A percentile compares a stretch with the other conserved stretches of the same genome.
phyloP scores from a whole-genome alignment of 2,888 invertebrate species.

The Agrotis clavis region DNA sequence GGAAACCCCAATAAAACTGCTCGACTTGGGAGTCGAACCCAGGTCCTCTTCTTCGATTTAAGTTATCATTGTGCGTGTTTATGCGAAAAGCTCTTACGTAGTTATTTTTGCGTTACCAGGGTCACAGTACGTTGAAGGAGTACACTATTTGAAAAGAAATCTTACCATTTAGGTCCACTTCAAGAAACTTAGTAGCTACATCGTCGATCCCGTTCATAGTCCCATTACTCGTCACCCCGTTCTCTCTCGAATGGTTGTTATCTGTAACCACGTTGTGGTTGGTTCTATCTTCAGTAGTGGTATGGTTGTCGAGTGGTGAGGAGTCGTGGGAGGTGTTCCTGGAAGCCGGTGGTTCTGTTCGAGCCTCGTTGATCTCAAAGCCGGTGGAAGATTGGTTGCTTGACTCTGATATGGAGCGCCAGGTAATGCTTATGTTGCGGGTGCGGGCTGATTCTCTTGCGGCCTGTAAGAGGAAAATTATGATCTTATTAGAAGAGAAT shows the following conservation, averaged over 20 bases:
- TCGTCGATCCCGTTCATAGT: conserved; percentile 76
- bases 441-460: conserved; percentile 79
- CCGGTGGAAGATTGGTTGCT: conserved; percentile 87
- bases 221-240: conserved; percentile 69
- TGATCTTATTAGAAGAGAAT: too few species aligned
- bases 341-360: conserved; percentile 66
- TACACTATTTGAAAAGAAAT: background rate
- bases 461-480: conserved; percentile 68
- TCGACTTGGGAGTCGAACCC: too few species aligned
- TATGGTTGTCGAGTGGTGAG: conserved; percentile 73
- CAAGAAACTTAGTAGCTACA: conserved; percentile 81
- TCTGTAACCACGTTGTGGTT: conserved; percentile 71
- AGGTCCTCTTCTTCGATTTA: too few species aligned
- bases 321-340: conserved; percentile 69
- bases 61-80: background rate
- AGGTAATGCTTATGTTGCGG: conserved; percentile 88
- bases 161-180: conserved; percentile 87
- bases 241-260: conserved; percentile 64
- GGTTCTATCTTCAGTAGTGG: conserved; percentile 69
- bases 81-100: background rate
- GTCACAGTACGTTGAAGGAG: background rate
- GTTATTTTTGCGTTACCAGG: background rate
- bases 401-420: conserved; percentile 89
- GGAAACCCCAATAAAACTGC: too few species aligned
- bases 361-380: conserved; percentile 77